Conservation (phyloP, 2,113 vertebrate species). For the Sardina pilchardus region DNA sequence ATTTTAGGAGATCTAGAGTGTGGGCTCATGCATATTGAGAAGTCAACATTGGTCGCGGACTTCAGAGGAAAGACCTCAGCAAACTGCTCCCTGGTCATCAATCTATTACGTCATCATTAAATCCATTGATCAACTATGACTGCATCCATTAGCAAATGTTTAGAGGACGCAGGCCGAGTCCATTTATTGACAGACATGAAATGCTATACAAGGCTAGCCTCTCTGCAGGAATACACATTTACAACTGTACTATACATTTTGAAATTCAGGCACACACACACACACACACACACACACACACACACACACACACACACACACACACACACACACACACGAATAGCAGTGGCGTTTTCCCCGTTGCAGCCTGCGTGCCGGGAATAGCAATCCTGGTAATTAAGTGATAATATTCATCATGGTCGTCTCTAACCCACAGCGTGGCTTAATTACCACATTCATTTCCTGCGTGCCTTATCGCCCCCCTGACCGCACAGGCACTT, state of each 20-base stretch:
- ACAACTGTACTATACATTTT: background rate
- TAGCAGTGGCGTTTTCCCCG: constrained; percentile 13
- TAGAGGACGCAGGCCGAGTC: constrained; percentile 16
- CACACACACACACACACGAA: background rate
- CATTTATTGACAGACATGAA: constrained; percentile 5
- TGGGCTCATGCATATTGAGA: background rate
- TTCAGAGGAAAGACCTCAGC: background rate
- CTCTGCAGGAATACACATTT: background rate
- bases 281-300: background rate
- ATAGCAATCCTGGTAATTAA: constrained; percentile 53
- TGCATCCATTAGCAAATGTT: constrained; percentile 33
- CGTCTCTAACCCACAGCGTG: constrained; percentile 47
- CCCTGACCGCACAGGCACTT: constrained; percentile 50
- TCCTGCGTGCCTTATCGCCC: constrained; percentile 35
- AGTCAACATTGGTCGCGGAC: background rate
- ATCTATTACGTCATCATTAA: constrained; percentile 28
- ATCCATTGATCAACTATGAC: constrained; percentile 34
- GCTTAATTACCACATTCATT: constrained; percentile 58
- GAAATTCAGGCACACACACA: constrained; percentile 15
- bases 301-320: constrained; percentile 25
- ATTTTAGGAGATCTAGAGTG: background rate
- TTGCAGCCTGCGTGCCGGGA: constrained; percentile 46
- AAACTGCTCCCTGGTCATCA: constrained; percentile 24
- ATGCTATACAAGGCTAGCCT: background rate
- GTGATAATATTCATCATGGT: constrained; percentile 55